Evolutionary conservation across 2,797 vertebrate species (phyloP).

Genomic region (Sebastes paucispinis): DNA sequence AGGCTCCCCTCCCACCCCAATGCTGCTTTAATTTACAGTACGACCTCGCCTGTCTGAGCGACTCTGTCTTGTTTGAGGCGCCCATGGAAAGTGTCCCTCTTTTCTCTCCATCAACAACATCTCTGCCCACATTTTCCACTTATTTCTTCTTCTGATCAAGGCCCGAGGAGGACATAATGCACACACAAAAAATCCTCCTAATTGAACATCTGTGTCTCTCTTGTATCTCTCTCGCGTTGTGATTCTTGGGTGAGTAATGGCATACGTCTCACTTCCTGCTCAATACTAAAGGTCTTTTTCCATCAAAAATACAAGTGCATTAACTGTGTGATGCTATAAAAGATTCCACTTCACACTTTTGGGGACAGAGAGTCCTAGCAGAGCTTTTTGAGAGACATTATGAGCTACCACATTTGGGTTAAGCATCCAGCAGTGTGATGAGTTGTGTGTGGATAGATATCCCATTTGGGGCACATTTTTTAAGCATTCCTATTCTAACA

Average conservation of each 20-base stretch:
- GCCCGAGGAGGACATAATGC: conserved; percentile 30
- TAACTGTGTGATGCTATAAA: conserved; percentile 30
- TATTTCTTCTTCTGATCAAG: conserved; percentile 42
- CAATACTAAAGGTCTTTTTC: conserved; percentile 1
- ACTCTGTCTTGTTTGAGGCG: conserved; percentile 19
- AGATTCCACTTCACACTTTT: conserved; percentile 43
- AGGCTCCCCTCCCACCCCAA: conserved; percentile 38
- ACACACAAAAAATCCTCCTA: conserved; percentile 22
- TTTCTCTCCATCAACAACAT: conserved; percentile 6
- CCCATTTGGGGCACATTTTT: conserved; percentile 28
- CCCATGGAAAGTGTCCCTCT: not conserved
- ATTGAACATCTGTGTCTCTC: conserved; percentile 56
- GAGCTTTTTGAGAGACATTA: conserved; percentile 50
- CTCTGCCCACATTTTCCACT: conserved; percentile 24
- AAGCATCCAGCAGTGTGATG: conserved; percentile 49
- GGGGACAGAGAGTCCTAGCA: conserved; percentile 35
- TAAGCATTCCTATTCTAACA: conserved; percentile 24
- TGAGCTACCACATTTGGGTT: conserved; percentile 35
- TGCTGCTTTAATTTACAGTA: conserved; percentile 69
- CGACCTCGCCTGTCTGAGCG: conserved; percentile 20
- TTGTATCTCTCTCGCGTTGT: conserved; percentile 37
- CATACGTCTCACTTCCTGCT: conserved; percentile 42
- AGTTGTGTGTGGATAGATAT: conserved; percentile 35
- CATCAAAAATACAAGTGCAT: conserved; percentile 26
- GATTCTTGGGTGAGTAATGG: conserved; percentile 31